phyloP scores from a whole-genome alignment of 2,113 vertebrate genomes.

The Protobothrops mucrosquamatus region DNA sequence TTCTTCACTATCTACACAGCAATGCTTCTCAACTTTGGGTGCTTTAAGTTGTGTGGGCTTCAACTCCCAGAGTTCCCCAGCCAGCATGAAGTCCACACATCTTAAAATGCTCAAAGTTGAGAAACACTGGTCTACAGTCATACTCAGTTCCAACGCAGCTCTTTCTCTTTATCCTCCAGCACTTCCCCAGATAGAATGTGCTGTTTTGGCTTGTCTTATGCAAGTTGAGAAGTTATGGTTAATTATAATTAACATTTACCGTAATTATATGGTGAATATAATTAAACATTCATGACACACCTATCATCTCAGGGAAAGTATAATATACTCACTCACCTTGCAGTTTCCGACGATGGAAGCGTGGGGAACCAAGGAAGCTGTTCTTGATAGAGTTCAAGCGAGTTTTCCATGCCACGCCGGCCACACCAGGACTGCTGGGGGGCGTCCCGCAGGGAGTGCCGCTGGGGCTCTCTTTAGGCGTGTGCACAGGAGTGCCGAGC shows the following conservation, averaged over 20 bases:
- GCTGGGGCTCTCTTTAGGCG: conserved; percentile 79
- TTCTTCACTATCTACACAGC: not conserved
- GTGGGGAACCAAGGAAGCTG: conserved; percentile 88
- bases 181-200: not conserved
- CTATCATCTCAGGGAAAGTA: not conserved
- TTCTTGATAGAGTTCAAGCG: conserved; percentile 93
- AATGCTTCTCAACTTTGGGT: not conserved
- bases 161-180: not conserved
- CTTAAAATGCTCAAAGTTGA: not conserved
- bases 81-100: not conserved
- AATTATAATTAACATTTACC: too few relatives aligned
- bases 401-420: conserved; percentile 88
- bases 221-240: not conserved
- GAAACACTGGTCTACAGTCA: not conserved
- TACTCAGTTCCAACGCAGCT: too few relatives aligned
- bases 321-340: conserved; percentile 75
- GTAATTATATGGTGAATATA: too few relatives aligned
- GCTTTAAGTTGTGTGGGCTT: not conserved
- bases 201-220: not conserved
- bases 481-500: conserved; percentile 82
- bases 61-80: not conserved
- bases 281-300: not conserved
- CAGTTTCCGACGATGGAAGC: conserved; percentile 90
- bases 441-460: conserved; percentile 80
- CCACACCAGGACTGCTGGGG: conserved; percentile 84